A percentile compares a stretch with the other conserved stretches of the same genome.
phyloP scores from a whole-genome alignment of 2,888 invertebrate genomes.

The Hedychridium roseum region DNA sequence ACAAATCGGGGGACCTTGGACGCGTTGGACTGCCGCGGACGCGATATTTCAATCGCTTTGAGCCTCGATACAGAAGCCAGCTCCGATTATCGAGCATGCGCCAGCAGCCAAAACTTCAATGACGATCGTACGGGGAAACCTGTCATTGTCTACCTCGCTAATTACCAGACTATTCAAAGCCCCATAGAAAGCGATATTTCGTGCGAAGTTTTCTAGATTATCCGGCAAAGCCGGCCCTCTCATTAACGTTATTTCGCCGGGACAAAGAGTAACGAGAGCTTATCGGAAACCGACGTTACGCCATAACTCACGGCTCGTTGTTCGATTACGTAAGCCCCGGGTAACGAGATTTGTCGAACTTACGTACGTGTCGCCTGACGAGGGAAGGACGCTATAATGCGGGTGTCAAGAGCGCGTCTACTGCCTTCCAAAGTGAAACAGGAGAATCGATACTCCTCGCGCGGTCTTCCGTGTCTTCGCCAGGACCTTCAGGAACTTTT shows the following conservation, averaged over 20 bases:
- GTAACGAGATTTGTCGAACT: constrained; percentile 17
- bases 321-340: constrained; percentile 19
- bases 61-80: constrained; percentile 35
- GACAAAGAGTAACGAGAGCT: too few relatives aligned
- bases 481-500: too few relatives aligned
- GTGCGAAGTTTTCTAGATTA: too few relatives aligned
- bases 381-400: not conserved
- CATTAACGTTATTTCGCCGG: too few relatives aligned
- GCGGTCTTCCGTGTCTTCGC: not conserved
- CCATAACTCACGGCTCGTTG: constrained; percentile 1
- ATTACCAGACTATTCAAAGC: too few relatives aligned
- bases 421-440: constrained; percentile 26
- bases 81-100: constrained; percentile 27
- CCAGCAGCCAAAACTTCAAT: constrained; percentile 4
- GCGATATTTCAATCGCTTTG: constrained; percentile 33
- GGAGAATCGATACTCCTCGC: constrained; percentile 28
- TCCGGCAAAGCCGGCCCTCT: too few relatives aligned
- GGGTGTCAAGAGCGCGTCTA: constrained; percentile 12
- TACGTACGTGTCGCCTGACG: not conserved
- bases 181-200: too few relatives aligned
- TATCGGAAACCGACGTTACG: too few relatives aligned
- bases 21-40: constrained; percentile 22
- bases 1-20: constrained; percentile 37
- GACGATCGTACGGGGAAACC: not conserved
- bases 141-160: too few relatives aligned